phyloP scores from a whole-genome alignment of 2,797 vertebrate species.

The Pipistrellus pygmaeus region DNA sequence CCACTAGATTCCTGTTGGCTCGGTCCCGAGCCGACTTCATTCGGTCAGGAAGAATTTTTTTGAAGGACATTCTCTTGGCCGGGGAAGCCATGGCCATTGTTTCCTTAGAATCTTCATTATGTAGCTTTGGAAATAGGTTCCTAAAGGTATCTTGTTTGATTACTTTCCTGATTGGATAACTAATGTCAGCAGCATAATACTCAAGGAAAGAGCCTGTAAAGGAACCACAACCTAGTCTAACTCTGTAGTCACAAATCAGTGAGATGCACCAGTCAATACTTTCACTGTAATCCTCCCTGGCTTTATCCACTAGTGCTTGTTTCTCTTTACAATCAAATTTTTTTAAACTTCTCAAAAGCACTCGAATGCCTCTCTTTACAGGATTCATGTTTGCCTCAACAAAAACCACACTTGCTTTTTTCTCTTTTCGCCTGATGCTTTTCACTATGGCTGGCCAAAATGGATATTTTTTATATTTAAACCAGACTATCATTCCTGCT shows the following conservation, averaged over 20 bases:
- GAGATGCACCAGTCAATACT: slow-evolving; percentile 92
- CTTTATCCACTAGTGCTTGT: slow-evolving; percentile 88
- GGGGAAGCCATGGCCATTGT: slow-evolving; percentile 76
- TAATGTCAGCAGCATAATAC: slow-evolving; percentile 94
- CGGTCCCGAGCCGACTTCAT: slow-evolving; percentile 92
- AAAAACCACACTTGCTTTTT: slow-evolving; percentile 93
- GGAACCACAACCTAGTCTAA: slow-evolving; percentile 92
- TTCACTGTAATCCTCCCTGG: slow-evolving; percentile 88
- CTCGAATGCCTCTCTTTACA: slow-evolving; percentile 87
- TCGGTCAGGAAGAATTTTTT: slow-evolving; percentile 94
- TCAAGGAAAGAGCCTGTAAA: slow-evolving; percentile 95
- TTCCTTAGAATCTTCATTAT: slow-evolving; percentile 68
- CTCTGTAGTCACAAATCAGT: slow-evolving; percentile 93
- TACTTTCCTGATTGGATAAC: slow-evolving; percentile 93
- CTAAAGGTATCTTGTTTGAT: slow-evolving; percentile 84
- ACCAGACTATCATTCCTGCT: slow-evolving; percentile 94
- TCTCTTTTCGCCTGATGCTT: slow-evolving; percentile 90
- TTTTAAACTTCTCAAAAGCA: slow-evolving; percentile 91
- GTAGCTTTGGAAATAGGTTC: slow-evolving; percentile 86
- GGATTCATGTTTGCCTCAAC: slow-evolving; percentile 87
- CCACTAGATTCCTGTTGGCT: slow-evolving; percentile 93
- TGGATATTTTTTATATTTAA: slow-evolving; percentile 92
- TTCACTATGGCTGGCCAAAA: slow-evolving; percentile 97
- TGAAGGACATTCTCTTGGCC: slow-evolving; percentile 82
- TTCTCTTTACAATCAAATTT: slow-evolving; percentile 94